These are phyloP conservation scores for Istiophorus platypterus DNA, from an alignment of 2,113 vertebrate species.

Conservation along the genomic window DNA sequence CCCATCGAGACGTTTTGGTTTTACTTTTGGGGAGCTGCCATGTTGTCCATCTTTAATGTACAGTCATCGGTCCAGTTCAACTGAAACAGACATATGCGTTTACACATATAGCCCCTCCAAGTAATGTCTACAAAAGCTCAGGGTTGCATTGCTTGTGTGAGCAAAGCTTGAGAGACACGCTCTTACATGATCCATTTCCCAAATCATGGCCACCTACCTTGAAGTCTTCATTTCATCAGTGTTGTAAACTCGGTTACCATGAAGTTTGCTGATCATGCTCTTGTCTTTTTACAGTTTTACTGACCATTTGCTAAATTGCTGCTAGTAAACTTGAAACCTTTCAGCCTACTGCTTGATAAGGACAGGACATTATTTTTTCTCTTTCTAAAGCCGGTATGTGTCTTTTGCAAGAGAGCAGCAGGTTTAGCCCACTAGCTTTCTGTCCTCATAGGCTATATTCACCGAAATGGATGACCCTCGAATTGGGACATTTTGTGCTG, in stretches of 20 bases:
- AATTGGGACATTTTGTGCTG: too few relatives aligned
- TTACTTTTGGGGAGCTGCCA: too few relatives aligned
- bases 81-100: too few relatives aligned
- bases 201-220: background rate
- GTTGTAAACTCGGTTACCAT: background rate
- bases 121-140: too few relatives aligned
- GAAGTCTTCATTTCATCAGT: conserved; percentile 1
- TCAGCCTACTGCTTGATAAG: background rate
- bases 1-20: too few relatives aligned
- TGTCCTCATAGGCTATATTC: background rate
- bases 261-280: background rate
- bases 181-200: background rate
- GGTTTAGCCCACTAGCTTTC: too few relatives aligned
- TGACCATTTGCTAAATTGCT: background rate
- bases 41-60: too few relatives aligned
- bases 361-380: background rate
- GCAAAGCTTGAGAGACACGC: background rate
- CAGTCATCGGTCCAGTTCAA: too few relatives aligned
- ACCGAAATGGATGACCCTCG: too few relatives aligned
- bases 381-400: background rate
- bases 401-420: background rate
- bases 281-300: background rate
- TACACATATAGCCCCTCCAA: too few relatives aligned
- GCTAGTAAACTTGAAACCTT: background rate
- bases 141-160: too few relatives aligned